These are phyloP conservation scores for Nyctibius grandis DNA, from an alignment of 2,797 vertebrate species.

Conservation along the genomic window DNA sequence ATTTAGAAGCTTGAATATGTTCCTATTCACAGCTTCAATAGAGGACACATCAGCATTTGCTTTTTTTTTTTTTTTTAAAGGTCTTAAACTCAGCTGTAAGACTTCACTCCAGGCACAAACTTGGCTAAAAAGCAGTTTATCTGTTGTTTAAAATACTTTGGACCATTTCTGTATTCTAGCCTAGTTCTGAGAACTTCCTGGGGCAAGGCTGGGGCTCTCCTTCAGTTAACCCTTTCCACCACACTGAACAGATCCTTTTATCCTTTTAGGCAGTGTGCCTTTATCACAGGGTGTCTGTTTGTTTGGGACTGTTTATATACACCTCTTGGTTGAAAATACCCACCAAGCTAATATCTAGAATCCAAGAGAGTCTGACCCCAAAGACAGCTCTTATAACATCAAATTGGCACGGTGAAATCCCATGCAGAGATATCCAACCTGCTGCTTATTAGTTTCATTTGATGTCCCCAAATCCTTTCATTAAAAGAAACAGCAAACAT, in stretches of 20 bases:
- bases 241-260: not conserved
- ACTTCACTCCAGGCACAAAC: not conserved
- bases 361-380: not conserved
- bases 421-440: not conserved
- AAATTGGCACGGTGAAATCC: not conserved
- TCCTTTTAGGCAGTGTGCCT: not conserved
- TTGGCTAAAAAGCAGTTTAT: not conserved
- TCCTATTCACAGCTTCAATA: slow-evolving; percentile 3
- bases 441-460: not conserved
- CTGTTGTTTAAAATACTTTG: slow-evolving; percentile 3
- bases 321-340: not conserved
- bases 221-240: not conserved
- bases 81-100: not conserved
- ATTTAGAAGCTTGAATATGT: slow-evolving; percentile 22
- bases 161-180: not conserved
- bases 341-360: not conserved
- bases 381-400: not conserved
- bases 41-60: not conserved
- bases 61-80: not conserved
- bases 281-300: not conserved
- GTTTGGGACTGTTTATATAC: not conserved
- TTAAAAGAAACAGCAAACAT: not conserved
- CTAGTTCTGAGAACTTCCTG: not conserved
- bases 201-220: not conserved
- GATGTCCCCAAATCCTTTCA: not conserved